phyloP scores from a whole-genome alignment of 2,113 vertebrate genomes.

The Gracilinanus agilis region DNA sequence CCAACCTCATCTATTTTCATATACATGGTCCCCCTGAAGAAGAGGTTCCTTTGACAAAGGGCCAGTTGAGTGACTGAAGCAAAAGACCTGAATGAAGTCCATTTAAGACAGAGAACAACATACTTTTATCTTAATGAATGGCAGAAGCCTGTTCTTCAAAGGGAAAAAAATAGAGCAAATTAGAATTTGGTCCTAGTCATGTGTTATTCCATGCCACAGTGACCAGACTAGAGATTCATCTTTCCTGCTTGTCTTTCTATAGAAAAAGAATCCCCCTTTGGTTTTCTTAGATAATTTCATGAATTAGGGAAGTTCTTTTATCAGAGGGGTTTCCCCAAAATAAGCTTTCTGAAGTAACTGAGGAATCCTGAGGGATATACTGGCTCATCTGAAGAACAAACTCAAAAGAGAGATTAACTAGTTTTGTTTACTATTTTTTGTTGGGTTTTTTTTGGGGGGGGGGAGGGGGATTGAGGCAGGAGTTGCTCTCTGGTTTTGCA shows the following conservation, averaged over 20 bases:
- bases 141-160: slow-evolving; percentile 36
- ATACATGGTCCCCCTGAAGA: neutral
- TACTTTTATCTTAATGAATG: slow-evolving; percentile 36
- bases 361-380: neutral
- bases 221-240: slow-evolving; percentile 20
- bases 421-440: neutral
- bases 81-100: slow-evolving; percentile 33
- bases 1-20: slow-evolving; percentile 14
- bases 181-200: slow-evolving; percentile 47
- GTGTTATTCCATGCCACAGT: slow-evolving; percentile 30
- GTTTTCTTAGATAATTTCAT: slow-evolving; percentile 18
- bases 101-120: slow-evolving; percentile 25
- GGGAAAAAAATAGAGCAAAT: slow-evolving; percentile 50
- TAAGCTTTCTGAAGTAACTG: neutral
- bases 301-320: slow-evolving; percentile 29
- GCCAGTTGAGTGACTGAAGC: slow-evolving; percentile 12
- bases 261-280: slow-evolving; percentile 26
- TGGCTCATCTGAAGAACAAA: slow-evolving; percentile 3
- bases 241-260: slow-evolving; percentile 38
- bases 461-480: neutral
- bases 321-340: slow-evolving; percentile 21
- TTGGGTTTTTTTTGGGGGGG: neutral
- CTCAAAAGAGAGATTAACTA: neutral
- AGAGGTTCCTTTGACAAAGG: neutral
- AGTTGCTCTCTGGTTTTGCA: neutral